These are phyloP conservation scores for Coturnix japonica DNA, from an alignment of 2,113 vertebrate species.

Conservation along the genomic window DNA sequence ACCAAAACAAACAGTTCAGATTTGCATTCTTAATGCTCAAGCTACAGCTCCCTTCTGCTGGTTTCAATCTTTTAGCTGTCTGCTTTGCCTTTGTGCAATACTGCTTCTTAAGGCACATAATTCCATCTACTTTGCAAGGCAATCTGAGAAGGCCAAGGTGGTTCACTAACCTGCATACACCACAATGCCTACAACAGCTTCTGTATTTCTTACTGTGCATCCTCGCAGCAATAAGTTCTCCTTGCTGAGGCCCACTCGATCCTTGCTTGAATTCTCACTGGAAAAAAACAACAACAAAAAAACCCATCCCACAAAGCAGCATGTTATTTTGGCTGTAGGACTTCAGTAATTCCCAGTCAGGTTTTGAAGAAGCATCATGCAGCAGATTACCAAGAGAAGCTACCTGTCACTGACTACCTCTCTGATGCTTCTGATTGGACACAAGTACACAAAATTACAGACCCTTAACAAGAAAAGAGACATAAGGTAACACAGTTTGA, in stretches of 20 bases:
- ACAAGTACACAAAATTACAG: neutral
- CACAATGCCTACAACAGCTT: slow-evolving; percentile 92
- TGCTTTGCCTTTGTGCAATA: neutral
- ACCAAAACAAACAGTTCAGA: neutral
- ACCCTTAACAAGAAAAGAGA: neutral
- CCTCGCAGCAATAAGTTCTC: slow-evolving; percentile 91
- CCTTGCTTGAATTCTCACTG: slow-evolving; percentile 85
- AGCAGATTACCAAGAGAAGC: neutral
- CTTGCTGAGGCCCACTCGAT: slow-evolving; percentile 87
- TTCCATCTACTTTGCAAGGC: neutral
- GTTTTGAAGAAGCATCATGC: neutral
- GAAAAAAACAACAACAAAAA: neutral
- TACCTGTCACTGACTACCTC: neutral
- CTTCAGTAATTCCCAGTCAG: neutral
- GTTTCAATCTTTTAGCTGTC: neutral
- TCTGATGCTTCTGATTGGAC: accelerated
- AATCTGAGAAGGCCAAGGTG: neutral
- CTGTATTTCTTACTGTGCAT: slow-evolving; percentile 92
- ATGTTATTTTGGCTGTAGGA: neutral
- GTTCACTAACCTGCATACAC: slow-evolving; percentile 91
- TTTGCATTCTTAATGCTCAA: neutral
- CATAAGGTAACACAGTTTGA: accelerated
- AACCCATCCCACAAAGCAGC: neutral
- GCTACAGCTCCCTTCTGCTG: neutral
- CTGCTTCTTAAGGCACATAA: neutral